These are phyloP conservation scores for Himantopus leucocephalus DNA, from an alignment of 2,113 vertebrate genomes.

Conservation along the genomic window DNA sequence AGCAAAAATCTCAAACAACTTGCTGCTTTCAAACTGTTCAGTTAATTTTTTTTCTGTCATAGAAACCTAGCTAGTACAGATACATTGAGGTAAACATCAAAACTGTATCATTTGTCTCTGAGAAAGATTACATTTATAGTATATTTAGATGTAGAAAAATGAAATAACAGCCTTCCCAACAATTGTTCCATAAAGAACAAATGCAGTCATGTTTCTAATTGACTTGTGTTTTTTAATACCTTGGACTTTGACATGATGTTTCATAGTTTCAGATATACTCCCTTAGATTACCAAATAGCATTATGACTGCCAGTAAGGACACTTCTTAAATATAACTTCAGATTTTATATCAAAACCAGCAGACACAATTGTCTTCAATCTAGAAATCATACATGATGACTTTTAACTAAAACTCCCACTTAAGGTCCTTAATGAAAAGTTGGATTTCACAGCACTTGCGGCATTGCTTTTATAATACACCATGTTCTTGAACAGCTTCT, in stretches of 20 bases:
- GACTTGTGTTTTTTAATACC: background rate
- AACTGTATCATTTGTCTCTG: accelerated
- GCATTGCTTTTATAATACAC: conserved; percentile 39
- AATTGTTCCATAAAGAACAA: background rate
- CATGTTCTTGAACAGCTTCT: conserved; percentile 49
- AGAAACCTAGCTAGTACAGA: background rate
- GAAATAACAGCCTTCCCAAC: background rate
- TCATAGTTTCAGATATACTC: background rate
- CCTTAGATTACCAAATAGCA: background rate
- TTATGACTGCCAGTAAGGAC: background rate
- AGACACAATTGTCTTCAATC: conserved; percentile 46
- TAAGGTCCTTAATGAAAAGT: conserved; percentile 26
- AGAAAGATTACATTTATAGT: background rate
- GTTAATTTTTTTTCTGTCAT: background rate
- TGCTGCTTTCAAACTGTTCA: background rate
- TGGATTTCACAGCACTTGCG: background rate
- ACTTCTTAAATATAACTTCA: conserved; percentile 1
- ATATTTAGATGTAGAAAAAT: background rate
- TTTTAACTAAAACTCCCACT: conserved; percentile 22
- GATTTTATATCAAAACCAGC: conserved; percentile 44
- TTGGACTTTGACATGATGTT: background rate
- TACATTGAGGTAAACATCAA: background rate
- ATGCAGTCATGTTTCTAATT: background rate
- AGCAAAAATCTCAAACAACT: background rate
- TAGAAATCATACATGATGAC: conserved; percentile 32